phyloP scores from a whole-genome alignment of 2,113 vertebrate species.

The Microtus montanus region DNA sequence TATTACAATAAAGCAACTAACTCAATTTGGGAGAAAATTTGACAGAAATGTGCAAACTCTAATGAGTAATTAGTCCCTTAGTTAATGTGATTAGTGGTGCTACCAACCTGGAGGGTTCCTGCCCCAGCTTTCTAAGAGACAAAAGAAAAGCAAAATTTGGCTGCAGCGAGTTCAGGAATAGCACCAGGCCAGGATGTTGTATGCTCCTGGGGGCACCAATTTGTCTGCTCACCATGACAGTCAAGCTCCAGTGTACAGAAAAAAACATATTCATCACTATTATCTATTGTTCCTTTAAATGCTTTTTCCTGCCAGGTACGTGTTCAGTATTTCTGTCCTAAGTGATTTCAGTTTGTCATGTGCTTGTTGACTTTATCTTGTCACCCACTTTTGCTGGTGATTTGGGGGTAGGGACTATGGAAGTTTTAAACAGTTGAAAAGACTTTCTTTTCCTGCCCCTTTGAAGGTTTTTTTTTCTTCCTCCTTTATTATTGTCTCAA shows the following conservation, averaged over 20 bases:
- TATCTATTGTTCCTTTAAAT: constrained; percentile 32
- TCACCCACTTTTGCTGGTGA: constrained; percentile 29
- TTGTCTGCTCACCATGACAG: constrained; percentile 63
- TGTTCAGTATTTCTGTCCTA: constrained; percentile 35
- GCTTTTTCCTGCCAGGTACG: constrained; percentile 6
- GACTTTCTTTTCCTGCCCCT: neutral
- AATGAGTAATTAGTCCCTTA: neutral
- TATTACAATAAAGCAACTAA: constrained; percentile 4
- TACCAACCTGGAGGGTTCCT: neutral
- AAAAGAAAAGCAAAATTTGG: neutral
- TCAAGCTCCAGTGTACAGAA: constrained; percentile 54
- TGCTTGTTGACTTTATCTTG: constrained; percentile 26
- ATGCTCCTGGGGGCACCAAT: neutral
- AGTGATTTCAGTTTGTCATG: neutral
- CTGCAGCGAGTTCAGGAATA: constrained; percentile 45
- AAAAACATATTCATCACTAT: constrained; percentile 58
- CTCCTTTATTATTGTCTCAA: constrained; percentile 55
- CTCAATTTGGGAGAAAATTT: neutral
- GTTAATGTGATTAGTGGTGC: neutral
- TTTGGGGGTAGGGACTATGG: neutral
- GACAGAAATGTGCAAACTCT: neutral
- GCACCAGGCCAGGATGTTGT: constrained; percentile 23
- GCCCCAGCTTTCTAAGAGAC: constrained; percentile 29
- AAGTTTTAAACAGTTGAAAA: constrained; percentile 53
- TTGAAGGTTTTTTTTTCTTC: neutral